Percentiles rank a stretch among this genome's conserved stretches.
Conservation (phyloP, 2,797 vertebrate genomes). For the Nothura maculosa region DNA sequence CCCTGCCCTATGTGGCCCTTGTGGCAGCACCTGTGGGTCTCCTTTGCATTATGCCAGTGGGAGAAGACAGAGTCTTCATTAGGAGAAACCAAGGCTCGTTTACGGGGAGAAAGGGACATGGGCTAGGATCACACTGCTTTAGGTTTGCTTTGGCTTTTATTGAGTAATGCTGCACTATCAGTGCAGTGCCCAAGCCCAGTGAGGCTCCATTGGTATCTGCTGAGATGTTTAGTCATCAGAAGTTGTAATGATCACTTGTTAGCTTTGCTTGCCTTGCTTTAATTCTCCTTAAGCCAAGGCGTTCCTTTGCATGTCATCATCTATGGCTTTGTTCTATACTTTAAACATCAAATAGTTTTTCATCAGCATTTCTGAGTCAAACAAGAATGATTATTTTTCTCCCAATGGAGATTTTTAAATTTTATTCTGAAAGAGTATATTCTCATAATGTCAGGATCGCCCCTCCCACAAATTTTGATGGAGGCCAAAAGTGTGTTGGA, state of each 20-base stretch:
- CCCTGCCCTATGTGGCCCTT: background rate
- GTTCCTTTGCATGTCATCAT: background rate
- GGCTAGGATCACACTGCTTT: background rate
- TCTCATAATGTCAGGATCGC: background rate
- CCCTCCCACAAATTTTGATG: background rate
- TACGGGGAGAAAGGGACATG: rapidly evolving
- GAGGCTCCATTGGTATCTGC: background rate
- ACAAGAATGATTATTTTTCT: background rate
- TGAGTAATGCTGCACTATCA: background rate
- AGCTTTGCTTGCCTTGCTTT: background rate
- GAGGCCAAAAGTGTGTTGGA: background rate
- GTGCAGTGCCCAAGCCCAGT: background rate
- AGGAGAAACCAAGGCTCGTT: background rate
- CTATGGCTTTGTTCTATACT: background rate
- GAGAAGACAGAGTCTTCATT: background rate
- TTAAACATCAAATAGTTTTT: background rate
- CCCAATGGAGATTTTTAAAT: background rate
- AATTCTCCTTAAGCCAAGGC: background rate
- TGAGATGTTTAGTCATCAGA: background rate
- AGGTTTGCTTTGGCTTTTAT: background rate
- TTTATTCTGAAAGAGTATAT: background rate
- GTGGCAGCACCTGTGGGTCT: background rate
- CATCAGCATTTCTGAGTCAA: background rate
- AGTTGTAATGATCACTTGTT: background rate
- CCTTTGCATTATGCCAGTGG: background rate